A percentile compares a stretch with the other conserved stretches of the same genome.
These are phyloP conservation scores for Leptopilina myrica DNA, from an alignment of 2,888 invertebrate genomes.

Conservation along the genomic window DNA sequence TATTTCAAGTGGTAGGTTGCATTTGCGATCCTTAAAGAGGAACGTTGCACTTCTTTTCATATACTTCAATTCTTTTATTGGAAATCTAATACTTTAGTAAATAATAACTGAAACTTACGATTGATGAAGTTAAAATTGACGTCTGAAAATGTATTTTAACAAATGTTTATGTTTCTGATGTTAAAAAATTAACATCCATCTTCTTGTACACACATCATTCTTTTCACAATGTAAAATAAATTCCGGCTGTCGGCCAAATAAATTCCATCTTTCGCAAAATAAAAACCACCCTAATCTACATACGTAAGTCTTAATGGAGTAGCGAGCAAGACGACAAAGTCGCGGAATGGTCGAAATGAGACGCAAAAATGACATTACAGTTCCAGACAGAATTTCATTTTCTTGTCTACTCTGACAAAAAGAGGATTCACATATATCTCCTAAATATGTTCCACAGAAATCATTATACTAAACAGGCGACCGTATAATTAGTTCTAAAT, in stretches of 20 bases:
- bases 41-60: background rate
- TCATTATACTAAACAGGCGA: slow-evolving; percentile 16
- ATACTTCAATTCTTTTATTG: too few species aligned
- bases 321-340: slow-evolving; percentile 31
- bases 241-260: slow-evolving; percentile 7
- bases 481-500: slow-evolving; percentile 17
- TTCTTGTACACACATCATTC: background rate
- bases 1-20: too few species aligned
- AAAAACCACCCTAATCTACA: slow-evolving; percentile 32
- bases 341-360: slow-evolving; percentile 34
- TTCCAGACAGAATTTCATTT: slow-evolving; percentile 35
- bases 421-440: background rate
- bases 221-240: too few species aligned
- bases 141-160: too few species aligned
- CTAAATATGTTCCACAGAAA: slow-evolving; percentile 18
- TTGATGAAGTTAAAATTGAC: too few species aligned
- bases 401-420: slow-evolving; percentile 26
- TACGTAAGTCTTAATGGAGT: slow-evolving; percentile 39
- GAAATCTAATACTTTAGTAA: too few species aligned
- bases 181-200: background rate
- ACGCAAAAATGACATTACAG: slow-evolving; percentile 19
- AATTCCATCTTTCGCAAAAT: slow-evolving; percentile 20
- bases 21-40: background rate
- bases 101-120: too few species aligned
- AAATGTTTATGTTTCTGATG: background rate